Conservation (phyloP, 2,888 invertebrate genomes). For the Gryllus longicercus region DNA sequence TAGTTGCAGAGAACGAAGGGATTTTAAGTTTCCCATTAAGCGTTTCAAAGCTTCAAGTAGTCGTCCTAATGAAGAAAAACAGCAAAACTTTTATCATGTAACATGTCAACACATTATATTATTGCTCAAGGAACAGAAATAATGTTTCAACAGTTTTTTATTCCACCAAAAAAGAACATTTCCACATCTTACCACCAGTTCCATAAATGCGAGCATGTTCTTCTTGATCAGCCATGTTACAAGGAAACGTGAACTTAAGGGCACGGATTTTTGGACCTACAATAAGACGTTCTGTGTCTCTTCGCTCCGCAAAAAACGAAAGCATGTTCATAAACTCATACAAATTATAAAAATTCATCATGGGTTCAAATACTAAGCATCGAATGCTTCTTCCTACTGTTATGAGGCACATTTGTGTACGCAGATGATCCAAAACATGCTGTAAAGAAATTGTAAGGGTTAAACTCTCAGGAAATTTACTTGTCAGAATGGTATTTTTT, state of each 20-base stretch:
- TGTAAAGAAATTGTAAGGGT: conserved; percentile 45
- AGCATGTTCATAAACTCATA: conserved; percentile 81
- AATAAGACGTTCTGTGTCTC: conserved; percentile 43
- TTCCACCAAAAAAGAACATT: neutral
- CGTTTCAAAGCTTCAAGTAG: conserved; percentile 62
- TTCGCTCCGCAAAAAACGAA: conserved; percentile 67
- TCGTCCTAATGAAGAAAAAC: conserved; percentile 49
- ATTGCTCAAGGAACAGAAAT: neutral
- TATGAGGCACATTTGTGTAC: conserved; percentile 67
- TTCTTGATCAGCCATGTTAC: conserved; percentile 63
- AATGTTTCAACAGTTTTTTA: neutral
- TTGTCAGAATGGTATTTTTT: neutral
- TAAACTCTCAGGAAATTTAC: neutral
- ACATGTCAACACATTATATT: neutral
- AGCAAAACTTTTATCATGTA: neutral
- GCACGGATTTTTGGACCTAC: conserved; percentile 58
- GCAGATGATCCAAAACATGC: conserved; percentile 69
- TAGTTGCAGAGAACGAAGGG: conserved; percentile 62
- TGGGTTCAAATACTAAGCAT: conserved; percentile 66
- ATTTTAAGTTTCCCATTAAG: conserved; percentile 62
- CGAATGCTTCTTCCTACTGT: conserved; percentile 65
- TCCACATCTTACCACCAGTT: conserved; percentile 58
- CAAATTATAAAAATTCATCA: conserved; percentile 74
- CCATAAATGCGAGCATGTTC: conserved; percentile 66
- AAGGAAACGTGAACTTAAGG: conserved; percentile 69